Evolutionary conservation across 2,888 invertebrate species (phyloP).

Genomic region (Brachyptera risi): DNA sequence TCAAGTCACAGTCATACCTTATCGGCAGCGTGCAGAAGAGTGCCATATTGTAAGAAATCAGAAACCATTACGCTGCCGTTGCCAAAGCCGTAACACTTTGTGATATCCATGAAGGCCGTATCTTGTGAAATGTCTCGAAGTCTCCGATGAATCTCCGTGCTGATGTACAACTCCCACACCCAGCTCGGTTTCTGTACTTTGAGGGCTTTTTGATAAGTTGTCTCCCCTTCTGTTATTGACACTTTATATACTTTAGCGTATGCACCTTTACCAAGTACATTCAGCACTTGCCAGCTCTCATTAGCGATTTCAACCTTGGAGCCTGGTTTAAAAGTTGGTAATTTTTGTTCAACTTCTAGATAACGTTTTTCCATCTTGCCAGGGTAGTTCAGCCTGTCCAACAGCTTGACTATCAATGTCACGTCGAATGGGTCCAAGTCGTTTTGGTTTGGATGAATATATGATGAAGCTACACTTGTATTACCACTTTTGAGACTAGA

Average conservation of each 20-base stretch:
- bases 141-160: conserved; percentile 75
- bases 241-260: conserved; percentile 78
- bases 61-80: conserved; percentile 80
- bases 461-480: too few relatives aligned
- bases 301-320: conserved; percentile 38
- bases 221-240: conserved; percentile 53
- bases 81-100: conserved; percentile 70
- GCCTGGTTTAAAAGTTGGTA: not conserved
- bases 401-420: conserved; percentile 60
- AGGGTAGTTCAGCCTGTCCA: conserved; percentile 69
- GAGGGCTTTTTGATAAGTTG: conserved; percentile 55
- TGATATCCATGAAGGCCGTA: conserved; percentile 72
- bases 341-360: not conserved
- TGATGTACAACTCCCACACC: conserved; percentile 93
- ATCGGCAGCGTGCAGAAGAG: conserved; percentile 72
- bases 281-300: conserved; percentile 48
- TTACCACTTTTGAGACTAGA: too few relatives aligned
- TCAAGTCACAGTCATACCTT: too few relatives aligned
- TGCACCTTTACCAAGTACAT: conserved; percentile 75
- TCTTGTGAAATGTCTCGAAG: conserved; percentile 59
- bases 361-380: conserved; percentile 44
- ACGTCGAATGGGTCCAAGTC: conserved; percentile 84
- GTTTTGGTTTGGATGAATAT: too few relatives aligned
- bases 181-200: conserved; percentile 86
- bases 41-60: conserved; percentile 74